phyloP scores from a whole-genome alignment of 2,888 invertebrate genomes.

The Crepidodera aurea region DNA sequence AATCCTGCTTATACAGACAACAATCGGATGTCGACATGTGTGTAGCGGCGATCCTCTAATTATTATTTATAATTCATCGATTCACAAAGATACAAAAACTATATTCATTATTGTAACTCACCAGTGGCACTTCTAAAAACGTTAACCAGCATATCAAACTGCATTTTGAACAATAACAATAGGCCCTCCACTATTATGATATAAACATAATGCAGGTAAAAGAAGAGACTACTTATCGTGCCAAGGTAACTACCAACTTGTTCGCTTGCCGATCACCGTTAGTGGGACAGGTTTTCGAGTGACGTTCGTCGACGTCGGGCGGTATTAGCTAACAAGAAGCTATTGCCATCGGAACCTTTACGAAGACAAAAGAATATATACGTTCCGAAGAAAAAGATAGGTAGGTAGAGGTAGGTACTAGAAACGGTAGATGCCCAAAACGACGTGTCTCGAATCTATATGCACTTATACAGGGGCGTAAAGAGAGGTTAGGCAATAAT shows the following conservation, averaged over 20 bases:
- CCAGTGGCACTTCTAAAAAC: conserved; percentile 55
- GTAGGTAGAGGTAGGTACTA: not conserved
- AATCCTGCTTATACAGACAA: not conserved
- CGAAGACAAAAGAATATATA: conserved; percentile 13
- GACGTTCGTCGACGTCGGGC: conserved; percentile 22
- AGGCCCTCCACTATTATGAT: conserved; percentile 34
- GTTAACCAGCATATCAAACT: conserved; percentile 55
- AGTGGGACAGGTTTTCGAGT: conserved; percentile 42
- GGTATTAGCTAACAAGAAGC: conserved; percentile 15
- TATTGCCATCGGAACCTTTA: conserved; percentile 7
- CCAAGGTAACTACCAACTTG: conserved; percentile 47
- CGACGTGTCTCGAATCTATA: conserved; percentile 7
- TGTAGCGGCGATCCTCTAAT: not conserved
- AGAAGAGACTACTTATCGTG: conserved; percentile 43
- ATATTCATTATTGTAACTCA: conserved; percentile 27
- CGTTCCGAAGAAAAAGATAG: conserved; percentile 3
- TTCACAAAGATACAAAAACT: not conserved
- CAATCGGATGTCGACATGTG: conserved; percentile 6
- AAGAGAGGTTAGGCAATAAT: too few species aligned
- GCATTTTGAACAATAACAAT: conserved; percentile 47
- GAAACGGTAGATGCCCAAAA: not conserved
- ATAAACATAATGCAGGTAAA: conserved; percentile 47
- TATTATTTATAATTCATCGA: not conserved
- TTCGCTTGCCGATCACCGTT: conserved; percentile 37
- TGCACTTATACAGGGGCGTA: not conserved